These are phyloP conservation scores for Rhodinocichla rosea DNA, from an alignment of 2,113 vertebrate species.

Conservation along the genomic window DNA sequence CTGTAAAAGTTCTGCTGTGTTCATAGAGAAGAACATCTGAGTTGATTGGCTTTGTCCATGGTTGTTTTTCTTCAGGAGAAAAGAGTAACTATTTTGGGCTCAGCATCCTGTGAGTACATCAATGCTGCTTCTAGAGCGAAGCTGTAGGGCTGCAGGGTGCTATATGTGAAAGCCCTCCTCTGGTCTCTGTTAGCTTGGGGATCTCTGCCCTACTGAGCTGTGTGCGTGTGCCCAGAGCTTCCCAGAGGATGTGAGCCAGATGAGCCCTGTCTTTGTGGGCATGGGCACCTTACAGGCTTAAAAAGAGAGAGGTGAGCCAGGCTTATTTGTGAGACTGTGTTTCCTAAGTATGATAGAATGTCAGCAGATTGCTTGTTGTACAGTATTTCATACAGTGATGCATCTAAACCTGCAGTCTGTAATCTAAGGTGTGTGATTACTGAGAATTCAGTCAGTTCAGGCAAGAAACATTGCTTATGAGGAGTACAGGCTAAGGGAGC, in stretches of 20 bases:
- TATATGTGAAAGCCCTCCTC: background rate
- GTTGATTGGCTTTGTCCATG: background rate
- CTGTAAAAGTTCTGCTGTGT: background rate
- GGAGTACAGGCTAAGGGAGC: background rate
- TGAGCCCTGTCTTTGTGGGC: background rate
- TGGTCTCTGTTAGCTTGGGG: background rate
- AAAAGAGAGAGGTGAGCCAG: background rate
- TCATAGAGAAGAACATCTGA: background rate
- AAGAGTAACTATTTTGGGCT: background rate
- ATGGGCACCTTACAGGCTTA: background rate
- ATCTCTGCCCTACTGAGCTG: background rate
- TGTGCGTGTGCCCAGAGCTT: background rate
- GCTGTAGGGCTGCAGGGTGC: background rate
- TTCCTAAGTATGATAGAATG: background rate
- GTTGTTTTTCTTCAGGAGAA: background rate
- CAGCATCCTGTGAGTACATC: background rate
- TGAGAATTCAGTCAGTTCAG: conserved; percentile 3
- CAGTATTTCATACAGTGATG: background rate
- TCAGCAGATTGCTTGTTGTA: background rate
- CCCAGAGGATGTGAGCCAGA: background rate
- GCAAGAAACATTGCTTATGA: background rate
- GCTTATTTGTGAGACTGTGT: background rate
- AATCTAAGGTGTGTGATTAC: background rate
- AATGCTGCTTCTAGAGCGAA: background rate
- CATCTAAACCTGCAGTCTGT: background rate